Conservation (phyloP, 2,888 invertebrate genomes). For the Melanargia galathea region DNA sequence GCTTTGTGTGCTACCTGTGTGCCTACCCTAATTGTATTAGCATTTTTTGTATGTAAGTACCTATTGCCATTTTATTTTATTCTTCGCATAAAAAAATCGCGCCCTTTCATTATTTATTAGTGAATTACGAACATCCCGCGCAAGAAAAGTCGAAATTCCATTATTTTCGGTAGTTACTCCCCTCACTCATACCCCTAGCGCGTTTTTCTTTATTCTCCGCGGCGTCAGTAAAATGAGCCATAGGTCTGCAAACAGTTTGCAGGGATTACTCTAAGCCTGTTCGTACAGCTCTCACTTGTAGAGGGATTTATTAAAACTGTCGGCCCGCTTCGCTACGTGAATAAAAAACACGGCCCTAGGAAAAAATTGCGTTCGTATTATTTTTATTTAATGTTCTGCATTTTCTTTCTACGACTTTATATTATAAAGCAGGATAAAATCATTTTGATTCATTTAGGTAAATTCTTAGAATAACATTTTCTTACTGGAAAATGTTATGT, state of each 20-base stretch:
- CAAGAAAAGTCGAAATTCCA: not conserved
- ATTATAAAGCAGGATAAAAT: constrained; percentile 7
- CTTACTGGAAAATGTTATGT: not conserved
- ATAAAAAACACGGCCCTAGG: constrained; percentile 22
- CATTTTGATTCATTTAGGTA: constrained; percentile 7
- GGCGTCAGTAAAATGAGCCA: constrained; percentile 27
- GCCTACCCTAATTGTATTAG: no score
- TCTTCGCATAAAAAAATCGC: not conserved
- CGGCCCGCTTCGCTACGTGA: constrained; percentile 21
- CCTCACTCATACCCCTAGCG: constrained; percentile 2
- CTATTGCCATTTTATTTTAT: no score
- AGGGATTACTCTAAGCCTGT: constrained; percentile 31
- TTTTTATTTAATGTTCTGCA: constrained; percentile 8
- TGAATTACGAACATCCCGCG: not conserved
- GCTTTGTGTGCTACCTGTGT: no score
- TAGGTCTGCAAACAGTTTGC: constrained; percentile 27
- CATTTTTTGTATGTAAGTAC: no score
- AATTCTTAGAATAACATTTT: constrained; percentile 5
- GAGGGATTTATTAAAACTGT: constrained; percentile 32
- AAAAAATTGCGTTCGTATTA: constrained; percentile 9
- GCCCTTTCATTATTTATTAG: not conserved
- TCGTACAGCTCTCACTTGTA: constrained; percentile 31
- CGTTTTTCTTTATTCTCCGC: constrained; percentile 10
- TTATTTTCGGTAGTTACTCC: constrained; percentile 9
- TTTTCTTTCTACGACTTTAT: constrained; percentile 7